Evolutionary conservation across 2,797 vertebrate genomes (phyloP), one percentile per base, ranked within the genome.

Genomic region (Coccyzus lansbergi): DNA sequence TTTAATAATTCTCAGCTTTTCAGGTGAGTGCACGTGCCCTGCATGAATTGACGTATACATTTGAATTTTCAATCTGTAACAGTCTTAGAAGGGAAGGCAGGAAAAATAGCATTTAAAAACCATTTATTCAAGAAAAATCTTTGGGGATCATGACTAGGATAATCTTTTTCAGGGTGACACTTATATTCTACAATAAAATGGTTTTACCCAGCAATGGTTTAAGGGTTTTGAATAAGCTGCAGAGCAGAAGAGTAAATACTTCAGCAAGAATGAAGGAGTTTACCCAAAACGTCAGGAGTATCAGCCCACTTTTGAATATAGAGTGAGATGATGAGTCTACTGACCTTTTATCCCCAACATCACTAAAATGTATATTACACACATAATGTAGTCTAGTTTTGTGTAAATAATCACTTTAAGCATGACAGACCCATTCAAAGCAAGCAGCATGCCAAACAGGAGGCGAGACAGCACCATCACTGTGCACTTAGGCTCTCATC

Each of bases 111-210:
- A 36, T 75, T 95, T 33, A 16, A 85, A 77, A 88, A 58, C 9
- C n/a, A 82, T 93, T 84, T 90, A 90, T 96, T 95, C 83, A 88
- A 68, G 80, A 71, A 90, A 93, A 93, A 88, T 79, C 67, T 88
- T 77, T 90, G 59, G 64, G 95, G 56, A 90, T 95, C 80, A 55
- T 58, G 49, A 55, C 71, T 83, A 51, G 74, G 81, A 88, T 96
- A 94, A 96, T 95, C 91, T 96, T 92, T 84, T 80, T 82, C 85
- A 94, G 58, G 89, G 87, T 92, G 80, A 95, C 90, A 42, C 76
- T 92, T 42, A 42, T 86, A 92, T 96, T 86, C 88, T 92, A 33
- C 71, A 75, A 55, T 69, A 62, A 75, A 93, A 78, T 77, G 85
- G 83, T 88, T 95, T 92, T 93, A 93, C 64, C 64, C 88, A 77